Evolutionary conservation across 2,113 vertebrate species (phyloP).

Genomic region (Triplophysa rosa): DNA sequence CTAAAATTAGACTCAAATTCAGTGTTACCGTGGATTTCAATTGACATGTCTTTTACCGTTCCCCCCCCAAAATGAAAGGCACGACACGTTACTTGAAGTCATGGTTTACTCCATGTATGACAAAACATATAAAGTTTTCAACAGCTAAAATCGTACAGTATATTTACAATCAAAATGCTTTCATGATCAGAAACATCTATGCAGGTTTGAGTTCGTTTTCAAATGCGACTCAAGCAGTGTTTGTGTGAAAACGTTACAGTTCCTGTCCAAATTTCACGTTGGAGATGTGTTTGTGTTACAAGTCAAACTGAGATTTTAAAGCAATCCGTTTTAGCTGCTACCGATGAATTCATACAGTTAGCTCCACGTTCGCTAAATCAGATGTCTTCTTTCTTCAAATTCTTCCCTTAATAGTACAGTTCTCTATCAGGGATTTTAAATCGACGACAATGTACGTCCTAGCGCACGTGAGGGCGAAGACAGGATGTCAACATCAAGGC

Average conservation of each 20-base stretch:
- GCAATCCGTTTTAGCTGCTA: slow-evolving; percentile 63
- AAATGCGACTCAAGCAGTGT: slow-evolving; percentile 38
- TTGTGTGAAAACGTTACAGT: slow-evolving; percentile 48
- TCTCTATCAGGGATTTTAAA: slow-evolving; percentile 46
- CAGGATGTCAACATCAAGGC: slow-evolving; percentile 59
- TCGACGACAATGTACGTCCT: slow-evolving; percentile 58
- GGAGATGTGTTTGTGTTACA: slow-evolving; percentile 71
- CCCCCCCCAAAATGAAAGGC: slow-evolving; percentile 55
- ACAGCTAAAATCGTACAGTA: slow-evolving; percentile 98
- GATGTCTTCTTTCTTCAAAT: slow-evolving; percentile 54
- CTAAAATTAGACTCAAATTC: not conserved
- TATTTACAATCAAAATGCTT: slow-evolving; percentile 93
- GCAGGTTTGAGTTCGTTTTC: slow-evolving; percentile 53
- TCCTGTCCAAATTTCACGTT: slow-evolving; percentile 66
- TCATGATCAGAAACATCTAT: slow-evolving; percentile 69
- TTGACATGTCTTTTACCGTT: not conserved
- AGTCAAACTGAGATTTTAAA: slow-evolving; percentile 66
- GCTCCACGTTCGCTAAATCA: slow-evolving; percentile 57
- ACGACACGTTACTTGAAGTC: slow-evolving; percentile 76
- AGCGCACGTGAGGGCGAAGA: slow-evolving; percentile 62
- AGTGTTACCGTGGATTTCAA: not conserved
- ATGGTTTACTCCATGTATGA: slow-evolving; percentile 98
- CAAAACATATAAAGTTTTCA: slow-evolving; percentile 99
- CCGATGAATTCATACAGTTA: slow-evolving; percentile 60
- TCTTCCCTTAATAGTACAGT: slow-evolving; percentile 26